Conservation (phyloP, 2,888 invertebrate genomes). For the Leucophenga maculata region DNA sequence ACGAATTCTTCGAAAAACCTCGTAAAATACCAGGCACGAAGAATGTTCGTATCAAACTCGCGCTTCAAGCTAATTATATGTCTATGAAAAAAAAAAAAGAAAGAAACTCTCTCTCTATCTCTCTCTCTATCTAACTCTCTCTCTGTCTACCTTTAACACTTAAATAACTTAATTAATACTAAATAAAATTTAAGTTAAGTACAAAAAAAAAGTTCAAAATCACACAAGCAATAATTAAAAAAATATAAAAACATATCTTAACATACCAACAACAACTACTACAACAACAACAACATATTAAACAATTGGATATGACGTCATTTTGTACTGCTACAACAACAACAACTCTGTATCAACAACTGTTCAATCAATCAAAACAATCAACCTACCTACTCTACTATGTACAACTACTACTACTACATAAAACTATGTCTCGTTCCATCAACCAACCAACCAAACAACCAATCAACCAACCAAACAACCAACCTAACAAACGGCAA, state of each 20-base stretch:
- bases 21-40: constrained; percentile 20
- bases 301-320: constrained; percentile 65
- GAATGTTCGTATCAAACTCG: not conserved
- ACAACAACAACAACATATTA: constrained; percentile 25
- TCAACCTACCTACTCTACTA: constrained; percentile 15
- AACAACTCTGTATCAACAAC: not conserved
- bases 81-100: too few species aligned
- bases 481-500: constrained; percentile 31
- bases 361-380: constrained; percentile 4
- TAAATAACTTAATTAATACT: constrained; percentile 12
- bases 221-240: constrained; percentile 15
- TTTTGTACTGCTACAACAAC: constrained; percentile 48
- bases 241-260: not conserved
- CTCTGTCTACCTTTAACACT: not conserved
- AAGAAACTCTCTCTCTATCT: too few species aligned
- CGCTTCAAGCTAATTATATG: too few species aligned
- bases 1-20: constrained; percentile 26
- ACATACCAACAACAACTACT: constrained; percentile 28
- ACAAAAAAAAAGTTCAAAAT: constrained; percentile 12
- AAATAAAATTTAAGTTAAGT: constrained; percentile 7
- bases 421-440: constrained; percentile 12
- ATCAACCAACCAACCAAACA: constrained; percentile 25
- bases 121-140: too few species aligned
- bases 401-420: not conserved
- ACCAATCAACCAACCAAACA: constrained; percentile 25